Percentiles rank a stretch among this genome's conserved stretches.
phyloP scores from a whole-genome alignment of 2,888 invertebrate species.

The Seira ritae region DNA sequence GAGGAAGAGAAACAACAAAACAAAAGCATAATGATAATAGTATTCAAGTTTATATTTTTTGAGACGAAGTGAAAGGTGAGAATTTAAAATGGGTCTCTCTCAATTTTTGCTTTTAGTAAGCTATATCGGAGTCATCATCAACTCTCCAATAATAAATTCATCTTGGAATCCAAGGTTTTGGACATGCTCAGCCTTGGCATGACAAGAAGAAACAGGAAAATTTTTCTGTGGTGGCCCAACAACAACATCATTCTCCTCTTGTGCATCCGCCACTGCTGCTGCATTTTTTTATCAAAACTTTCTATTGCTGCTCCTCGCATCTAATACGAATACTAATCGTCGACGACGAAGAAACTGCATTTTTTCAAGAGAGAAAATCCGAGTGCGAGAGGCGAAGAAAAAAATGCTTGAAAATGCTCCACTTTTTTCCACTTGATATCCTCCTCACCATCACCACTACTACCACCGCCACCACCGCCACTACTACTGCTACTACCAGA shows the following conservation, averaged over 20 bases:
- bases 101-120: too few relatives aligned
- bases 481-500: too few relatives aligned
- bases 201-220: slow-evolving; percentile 34
- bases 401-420: not conserved
- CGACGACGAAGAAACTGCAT: not conserved
- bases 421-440: not conserved
- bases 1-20: not conserved
- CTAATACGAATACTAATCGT: not conserved
- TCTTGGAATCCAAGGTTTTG: too few relatives aligned
- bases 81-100: too few relatives aligned
- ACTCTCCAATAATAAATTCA: too few relatives aligned
- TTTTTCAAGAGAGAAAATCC: too few relatives aligned
- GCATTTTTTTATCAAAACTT: too few relatives aligned
- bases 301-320: not conserved
- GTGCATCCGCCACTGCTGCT: not conserved
- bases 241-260: slow-evolving; percentile 17
- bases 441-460: not conserved
- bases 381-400: too few relatives aligned
- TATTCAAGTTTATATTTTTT: too few relatives aligned
- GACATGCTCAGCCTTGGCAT: slow-evolving; percentile 25
- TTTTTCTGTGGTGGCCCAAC: slow-evolving; percentile 32
- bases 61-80: too few relatives aligned
- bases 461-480: not conserved
- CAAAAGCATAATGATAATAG: too few relatives aligned
- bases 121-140: too few relatives aligned